Evolutionary conservation across 2,888 invertebrate genomes (phyloP).

Genomic region (Agrotis puta): DNA sequence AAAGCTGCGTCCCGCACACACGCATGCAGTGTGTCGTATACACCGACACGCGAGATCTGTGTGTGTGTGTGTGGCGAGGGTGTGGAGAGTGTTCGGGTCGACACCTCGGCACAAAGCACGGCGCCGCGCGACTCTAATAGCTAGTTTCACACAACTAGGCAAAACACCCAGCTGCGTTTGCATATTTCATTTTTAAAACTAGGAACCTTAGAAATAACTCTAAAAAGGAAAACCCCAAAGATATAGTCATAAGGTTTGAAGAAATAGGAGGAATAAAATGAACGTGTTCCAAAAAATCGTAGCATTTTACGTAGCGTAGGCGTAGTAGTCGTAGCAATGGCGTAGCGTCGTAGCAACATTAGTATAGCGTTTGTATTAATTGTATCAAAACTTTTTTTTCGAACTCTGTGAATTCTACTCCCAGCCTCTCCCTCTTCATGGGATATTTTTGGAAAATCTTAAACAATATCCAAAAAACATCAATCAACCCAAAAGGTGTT

Average conservation of each 20-base stretch:
- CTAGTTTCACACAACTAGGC: conserved; percentile 82
- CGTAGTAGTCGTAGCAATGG: conserved; percentile 26
- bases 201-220: neutral
- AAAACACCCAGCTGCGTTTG: conserved; percentile 63
- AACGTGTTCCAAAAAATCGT: neutral
- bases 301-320: conserved; percentile 16
- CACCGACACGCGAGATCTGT: neutral
- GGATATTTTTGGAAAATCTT: too few relatives aligned
- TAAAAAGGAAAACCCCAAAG: neutral
- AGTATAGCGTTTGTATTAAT: too few relatives aligned
- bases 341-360: conserved; percentile 20
- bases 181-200: conserved; percentile 2
- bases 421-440: too few relatives aligned
- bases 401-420: too few relatives aligned
- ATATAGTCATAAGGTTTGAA: neutral
- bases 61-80: conserved; percentile 45
- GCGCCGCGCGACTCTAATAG: conserved; percentile 79
- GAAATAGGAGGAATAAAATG: neutral
- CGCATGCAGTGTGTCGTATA: neutral
- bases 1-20: conserved; percentile 31
- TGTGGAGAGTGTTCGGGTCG: conserved; percentile 78
- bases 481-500: too few relatives aligned
- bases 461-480: too few relatives aligned
- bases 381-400: too few relatives aligned
- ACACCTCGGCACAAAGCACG: conserved; percentile 87